A percentile compares a stretch with the other conserved stretches of the same genome.
phyloP scores from a whole-genome alignment of 2,888 invertebrate genomes.

The Ennomos fuscantarius region DNA sequence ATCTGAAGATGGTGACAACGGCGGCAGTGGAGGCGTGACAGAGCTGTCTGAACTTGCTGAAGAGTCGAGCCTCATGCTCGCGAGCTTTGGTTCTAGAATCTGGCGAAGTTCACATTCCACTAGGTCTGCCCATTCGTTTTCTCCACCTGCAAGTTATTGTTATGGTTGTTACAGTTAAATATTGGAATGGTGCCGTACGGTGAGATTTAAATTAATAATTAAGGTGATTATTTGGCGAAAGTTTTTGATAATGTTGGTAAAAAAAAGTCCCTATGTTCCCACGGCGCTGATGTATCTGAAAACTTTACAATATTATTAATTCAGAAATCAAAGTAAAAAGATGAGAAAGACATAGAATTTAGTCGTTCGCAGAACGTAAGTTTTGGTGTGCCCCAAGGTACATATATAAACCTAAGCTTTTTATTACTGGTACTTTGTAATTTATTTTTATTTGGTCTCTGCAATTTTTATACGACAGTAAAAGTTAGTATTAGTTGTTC shows the following conservation, averaged over 20 bases:
- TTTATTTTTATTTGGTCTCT: too few relatives aligned
- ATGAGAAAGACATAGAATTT: too few relatives aligned
- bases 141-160: conserved; percentile 77
- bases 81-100: conserved; percentile 90
- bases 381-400: too few relatives aligned
- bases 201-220: neutral
- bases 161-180: neutral
- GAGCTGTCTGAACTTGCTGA: conserved; percentile 89
- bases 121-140: conserved; percentile 92
- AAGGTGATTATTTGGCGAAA: neutral
- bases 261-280: too few relatives aligned
- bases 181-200: neutral
- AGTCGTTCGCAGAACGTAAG: too few relatives aligned
- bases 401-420: too few relatives aligned
- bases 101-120: conserved; percentile 92
- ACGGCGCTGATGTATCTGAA: too few relatives aligned
- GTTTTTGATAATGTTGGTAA: neutral
- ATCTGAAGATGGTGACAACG: conserved; percentile 87
- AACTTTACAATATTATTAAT: too few relatives aligned
- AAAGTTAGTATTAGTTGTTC: too few relatives aligned
- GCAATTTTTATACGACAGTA: too few relatives aligned
- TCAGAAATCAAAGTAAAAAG: too few relatives aligned
- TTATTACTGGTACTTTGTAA: too few relatives aligned
- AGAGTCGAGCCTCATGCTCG: conserved; percentile 86
- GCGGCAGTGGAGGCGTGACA: conserved; percentile 91